These are phyloP conservation scores for Vultur gryphus DNA, from an alignment of 2,797 vertebrate genomes.

Conservation along the genomic window DNA sequence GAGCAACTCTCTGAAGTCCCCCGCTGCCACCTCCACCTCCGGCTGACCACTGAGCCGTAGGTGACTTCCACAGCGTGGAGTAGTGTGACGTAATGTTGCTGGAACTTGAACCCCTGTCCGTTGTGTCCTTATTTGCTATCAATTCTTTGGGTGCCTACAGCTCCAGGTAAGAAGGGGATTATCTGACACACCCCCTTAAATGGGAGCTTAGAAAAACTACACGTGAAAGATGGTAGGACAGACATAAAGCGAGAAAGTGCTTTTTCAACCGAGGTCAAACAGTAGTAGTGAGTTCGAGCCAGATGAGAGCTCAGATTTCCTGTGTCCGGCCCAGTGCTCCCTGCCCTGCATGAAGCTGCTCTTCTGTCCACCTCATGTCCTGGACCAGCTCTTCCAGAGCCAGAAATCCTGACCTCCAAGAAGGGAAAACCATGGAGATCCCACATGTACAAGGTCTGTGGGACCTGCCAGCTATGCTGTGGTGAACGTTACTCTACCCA, in stretches of 20 bases:
- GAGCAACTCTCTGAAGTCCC: not conserved
- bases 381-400: not conserved
- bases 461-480: not conserved
- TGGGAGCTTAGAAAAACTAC: not conserved
- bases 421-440: not conserved
- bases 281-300: not conserved
- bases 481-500: not conserved
- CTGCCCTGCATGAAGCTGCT: not conserved
- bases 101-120: not conserved
- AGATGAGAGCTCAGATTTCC: not conserved
- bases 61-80: not conserved
- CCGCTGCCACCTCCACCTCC: not conserved
- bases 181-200: not conserved
- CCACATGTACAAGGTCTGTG: not conserved
- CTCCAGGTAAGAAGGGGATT: not conserved
- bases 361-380: not conserved
- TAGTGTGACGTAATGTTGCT: fast-evolving
- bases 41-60: not conserved
- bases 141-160: not conserved
- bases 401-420: not conserved
- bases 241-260: not conserved
- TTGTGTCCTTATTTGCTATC: not conserved
- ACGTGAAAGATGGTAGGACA: not conserved
- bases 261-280: not conserved
- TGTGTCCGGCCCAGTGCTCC: not conserved